A percentile compares a stretch with the other conserved stretches of the same genome.
Conservation (phyloP, 2,113 vertebrate species). For the Nestor notabilis region DNA sequence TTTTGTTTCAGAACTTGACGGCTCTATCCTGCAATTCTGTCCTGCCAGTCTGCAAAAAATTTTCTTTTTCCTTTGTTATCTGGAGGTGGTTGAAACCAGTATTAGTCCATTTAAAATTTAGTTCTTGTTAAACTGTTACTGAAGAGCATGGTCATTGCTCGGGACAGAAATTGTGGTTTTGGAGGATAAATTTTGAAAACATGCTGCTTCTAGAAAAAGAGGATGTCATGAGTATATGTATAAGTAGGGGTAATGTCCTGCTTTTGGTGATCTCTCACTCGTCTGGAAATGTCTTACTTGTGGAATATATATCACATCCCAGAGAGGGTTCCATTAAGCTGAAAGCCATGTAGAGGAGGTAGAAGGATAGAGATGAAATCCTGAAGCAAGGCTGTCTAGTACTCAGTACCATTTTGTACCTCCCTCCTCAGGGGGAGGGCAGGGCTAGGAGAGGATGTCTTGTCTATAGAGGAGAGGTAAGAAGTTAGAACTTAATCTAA, state of each 20-base stretch:
- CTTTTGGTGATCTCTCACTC: background rate
- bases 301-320: background rate
- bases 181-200: background rate
- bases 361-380: background rate
- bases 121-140: background rate
- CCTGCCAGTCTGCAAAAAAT: background rate
- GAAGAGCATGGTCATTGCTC: background rate
- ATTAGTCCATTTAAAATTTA: background rate
- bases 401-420: background rate
- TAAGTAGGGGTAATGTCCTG: background rate
- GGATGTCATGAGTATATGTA: background rate
- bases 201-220: background rate
- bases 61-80: background rate
- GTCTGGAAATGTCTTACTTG: background rate
- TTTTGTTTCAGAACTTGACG: background rate
- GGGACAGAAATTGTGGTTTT: background rate
- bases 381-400: background rate
- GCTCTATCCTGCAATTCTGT: background rate
- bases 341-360: background rate
- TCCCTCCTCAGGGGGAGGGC: background rate
- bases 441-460: fast-evolving
- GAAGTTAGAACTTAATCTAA: background rate
- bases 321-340: background rate
- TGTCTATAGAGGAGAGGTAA: background rate
- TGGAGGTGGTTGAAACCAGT: background rate